phyloP scores from a whole-genome alignment of 2,113 vertebrate species.

The Noctilio leporinus region DNA sequence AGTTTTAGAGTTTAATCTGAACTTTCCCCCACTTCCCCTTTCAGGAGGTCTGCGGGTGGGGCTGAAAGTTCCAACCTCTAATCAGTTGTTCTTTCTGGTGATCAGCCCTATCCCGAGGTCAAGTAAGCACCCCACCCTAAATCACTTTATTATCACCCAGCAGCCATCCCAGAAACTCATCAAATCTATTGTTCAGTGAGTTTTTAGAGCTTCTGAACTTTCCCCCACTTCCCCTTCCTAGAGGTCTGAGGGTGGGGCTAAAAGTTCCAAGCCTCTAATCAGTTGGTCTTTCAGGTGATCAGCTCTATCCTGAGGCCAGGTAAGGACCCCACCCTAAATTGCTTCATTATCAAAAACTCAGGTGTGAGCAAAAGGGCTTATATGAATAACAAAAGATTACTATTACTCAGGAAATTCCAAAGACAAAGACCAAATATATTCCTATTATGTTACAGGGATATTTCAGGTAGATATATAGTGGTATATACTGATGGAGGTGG shows the following conservation, averaged over 20 bases:
- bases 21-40: no score
- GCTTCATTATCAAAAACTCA: background rate
- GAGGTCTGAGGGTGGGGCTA: background rate
- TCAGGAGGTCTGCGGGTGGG: no score
- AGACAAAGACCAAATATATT: background rate
- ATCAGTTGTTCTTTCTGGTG: no score
- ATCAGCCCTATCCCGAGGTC: no score
- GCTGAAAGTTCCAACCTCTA: no score
- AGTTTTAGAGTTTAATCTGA: no score
- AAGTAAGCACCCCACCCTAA: no score
- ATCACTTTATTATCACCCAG: no score
- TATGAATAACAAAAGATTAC: background rate
- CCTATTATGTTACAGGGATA: background rate
- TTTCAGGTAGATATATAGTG: background rate
- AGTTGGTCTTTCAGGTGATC: background rate
- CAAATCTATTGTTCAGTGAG: background rate
- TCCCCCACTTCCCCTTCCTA: background rate
- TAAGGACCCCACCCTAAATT: background rate
- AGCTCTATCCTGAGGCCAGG: background rate
- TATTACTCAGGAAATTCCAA: background rate
- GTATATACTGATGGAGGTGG: background rate
- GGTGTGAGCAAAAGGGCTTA: background rate
- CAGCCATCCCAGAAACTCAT: background rate
- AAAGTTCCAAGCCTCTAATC: background rate
- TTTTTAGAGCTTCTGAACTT: background rate